A percentile compares a stretch with the other conserved stretches of the same genome.
These are phyloP conservation scores for Lepas anatifera DNA, from an alignment of 2,888 invertebrate genomes.

Conservation along the genomic window DNA sequence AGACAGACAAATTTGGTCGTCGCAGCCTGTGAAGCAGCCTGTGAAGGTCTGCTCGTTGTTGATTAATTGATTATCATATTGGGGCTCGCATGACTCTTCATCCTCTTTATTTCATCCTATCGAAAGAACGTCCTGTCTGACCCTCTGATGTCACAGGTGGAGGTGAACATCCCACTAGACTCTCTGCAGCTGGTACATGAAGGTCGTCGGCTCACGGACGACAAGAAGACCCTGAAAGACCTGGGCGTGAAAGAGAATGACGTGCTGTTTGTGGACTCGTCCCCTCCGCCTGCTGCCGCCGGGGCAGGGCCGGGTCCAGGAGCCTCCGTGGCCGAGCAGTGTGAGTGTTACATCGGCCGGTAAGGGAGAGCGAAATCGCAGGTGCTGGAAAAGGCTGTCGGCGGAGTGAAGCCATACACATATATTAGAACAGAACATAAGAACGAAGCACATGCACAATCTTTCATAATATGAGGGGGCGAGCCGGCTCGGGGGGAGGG, in stretches of 20 bases:
- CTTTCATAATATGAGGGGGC: no score
- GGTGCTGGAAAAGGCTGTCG: no score
- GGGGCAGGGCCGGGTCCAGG: no score
- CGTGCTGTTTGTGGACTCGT: conserved; percentile 53
- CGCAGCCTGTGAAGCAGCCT: no score
- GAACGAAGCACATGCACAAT: no score
- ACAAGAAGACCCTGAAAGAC: conserved; percentile 66
- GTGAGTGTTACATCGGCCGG: no score
- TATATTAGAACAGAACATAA: no score
- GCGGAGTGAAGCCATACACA: no score
- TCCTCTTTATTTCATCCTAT: neutral
- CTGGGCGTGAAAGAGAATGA: conserved; percentile 82
- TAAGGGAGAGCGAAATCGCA: no score
- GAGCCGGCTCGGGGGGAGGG: no score
- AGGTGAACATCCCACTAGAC: conserved; percentile 64
- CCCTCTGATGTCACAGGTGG: conserved; percentile 43
- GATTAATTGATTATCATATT: neutral
- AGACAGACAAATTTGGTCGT: neutral
- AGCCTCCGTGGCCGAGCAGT: neutral
- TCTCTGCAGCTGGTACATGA: conserved; percentile 77
- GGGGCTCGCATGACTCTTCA: neutral
- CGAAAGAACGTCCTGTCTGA: neutral
- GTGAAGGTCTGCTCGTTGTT: neutral
- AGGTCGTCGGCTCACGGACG: conserved; percentile 70
- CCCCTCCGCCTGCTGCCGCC: neutral